These are phyloP conservation scores for Therioaphis trifolii DNA, from an alignment of 2,888 invertebrate genomes.

Conservation along the genomic window DNA sequence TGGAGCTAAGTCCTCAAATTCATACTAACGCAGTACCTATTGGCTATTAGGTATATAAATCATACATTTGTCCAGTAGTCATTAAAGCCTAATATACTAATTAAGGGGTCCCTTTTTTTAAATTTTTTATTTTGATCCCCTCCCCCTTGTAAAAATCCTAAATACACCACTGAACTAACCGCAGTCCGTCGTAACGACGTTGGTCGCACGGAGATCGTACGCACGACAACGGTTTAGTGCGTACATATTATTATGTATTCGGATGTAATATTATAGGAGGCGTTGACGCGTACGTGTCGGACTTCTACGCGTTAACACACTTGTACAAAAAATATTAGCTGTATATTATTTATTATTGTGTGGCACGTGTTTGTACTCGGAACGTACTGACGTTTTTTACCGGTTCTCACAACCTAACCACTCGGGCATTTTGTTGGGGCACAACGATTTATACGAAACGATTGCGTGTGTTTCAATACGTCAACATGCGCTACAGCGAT, in stretches of 20 bases:
- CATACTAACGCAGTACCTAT: no score
- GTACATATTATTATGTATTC: constrained; percentile 14
- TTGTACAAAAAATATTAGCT: no score
- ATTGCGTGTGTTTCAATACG: not conserved
- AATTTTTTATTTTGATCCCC: no score
- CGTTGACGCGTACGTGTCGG: constrained; percentile 35
- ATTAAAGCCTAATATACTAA: no score
- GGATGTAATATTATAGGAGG: not conserved
- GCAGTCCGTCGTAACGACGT: no score
- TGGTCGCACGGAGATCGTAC: no score
- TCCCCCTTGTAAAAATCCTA: no score
- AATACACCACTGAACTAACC: no score
- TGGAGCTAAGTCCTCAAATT: no score
- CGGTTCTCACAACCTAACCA: constrained; percentile 6
- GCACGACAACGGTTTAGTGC: not conserved
- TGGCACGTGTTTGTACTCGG: not conserved
- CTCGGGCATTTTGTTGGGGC: constrained; percentile 10
- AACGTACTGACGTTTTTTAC: not conserved
- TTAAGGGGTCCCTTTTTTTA: no score
- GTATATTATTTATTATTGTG: not conserved
- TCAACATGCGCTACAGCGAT: not conserved
- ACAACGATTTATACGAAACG: constrained; percentile 14
- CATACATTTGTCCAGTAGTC: no score
- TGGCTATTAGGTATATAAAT: no score
- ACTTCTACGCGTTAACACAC: not conserved